Base-by-base conservation (phyloP, 92 coral and sea anemone genomes). In the Phenganax marumi region DNA sequence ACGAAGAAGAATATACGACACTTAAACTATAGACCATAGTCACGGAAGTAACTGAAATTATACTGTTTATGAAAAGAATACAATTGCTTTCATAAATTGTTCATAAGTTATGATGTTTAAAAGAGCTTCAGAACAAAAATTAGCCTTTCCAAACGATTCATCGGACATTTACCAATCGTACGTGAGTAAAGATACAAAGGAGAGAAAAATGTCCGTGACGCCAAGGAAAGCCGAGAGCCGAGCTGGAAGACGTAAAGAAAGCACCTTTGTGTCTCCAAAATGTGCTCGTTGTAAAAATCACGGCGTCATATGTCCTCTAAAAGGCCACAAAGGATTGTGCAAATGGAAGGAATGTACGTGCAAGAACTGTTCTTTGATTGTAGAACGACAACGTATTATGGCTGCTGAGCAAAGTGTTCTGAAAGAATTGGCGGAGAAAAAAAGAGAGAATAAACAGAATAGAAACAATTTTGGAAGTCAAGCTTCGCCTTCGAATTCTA, bases 241-340 rank as follows among this genome's bases (percentile, higher is more conserved):
- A 56, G 22, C n/a, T 33, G 12, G 52, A 19, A 13, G 54, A 70
- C 75, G n/a, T 12, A 43, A 70, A 19, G 54, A 43, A 24, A 14
- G 68, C 33, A 46, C 73, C 0, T 13, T 49, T 11, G 73, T 78
- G 1, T 25, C 83, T 10, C 83, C 83, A 13, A 78, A 78, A 50
- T 78, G 83, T 49, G 83, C 83, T 61, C 83, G 83, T 17, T 78
- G 83, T 62, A 78, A 78, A 25, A 78, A 78, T 48, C 83, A 78
- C n/a, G 83, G 83, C 46, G 56, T 78, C 7, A 46, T 78, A 2
- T 78, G 83, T 50, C 83, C 72, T 7, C 58, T 78, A 16, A 78
- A 78, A 49, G 83, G 83, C 18, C 83, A 78, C 60, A 78, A 78
- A 50, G 83, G 83, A 10, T 21, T 78, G 83, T 78, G 83, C 73